phyloP scores from a whole-genome alignment of 1,140 invertebrate genomes.

The Battus philenor region DNA sequence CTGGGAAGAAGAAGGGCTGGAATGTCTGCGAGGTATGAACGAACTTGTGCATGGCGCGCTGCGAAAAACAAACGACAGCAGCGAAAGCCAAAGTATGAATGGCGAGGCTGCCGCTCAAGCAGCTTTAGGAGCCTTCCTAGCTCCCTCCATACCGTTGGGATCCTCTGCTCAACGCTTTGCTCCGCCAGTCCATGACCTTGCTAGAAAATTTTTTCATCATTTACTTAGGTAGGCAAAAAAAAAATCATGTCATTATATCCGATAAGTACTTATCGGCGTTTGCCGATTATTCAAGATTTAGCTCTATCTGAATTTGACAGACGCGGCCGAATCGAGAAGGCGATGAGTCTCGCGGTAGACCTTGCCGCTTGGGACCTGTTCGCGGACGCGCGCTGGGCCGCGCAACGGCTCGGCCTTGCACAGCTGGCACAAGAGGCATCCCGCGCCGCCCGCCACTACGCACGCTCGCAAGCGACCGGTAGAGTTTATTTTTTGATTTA shows the following conservation, averaged over 20 bases:
- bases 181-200: slow-evolving; percentile 55
- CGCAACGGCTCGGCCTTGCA: slow-evolving; percentile 80
- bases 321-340: slow-evolving; percentile 88
- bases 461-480: slow-evolving; percentile 32
- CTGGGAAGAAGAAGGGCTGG: slow-evolving; percentile 48
- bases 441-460: slow-evolving; percentile 81
- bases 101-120: slow-evolving; percentile 33
- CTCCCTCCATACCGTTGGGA: slow-evolving; percentile 34
- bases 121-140: slow-evolving; percentile 60
- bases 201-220: slow-evolving; percentile 64
- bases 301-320: slow-evolving; percentile 69
- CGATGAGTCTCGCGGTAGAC: slow-evolving; percentile 90
- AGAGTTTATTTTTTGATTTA: not conserved
- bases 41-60: slow-evolving; percentile 29
- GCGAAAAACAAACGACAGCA: not conserved
- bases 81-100: not conserved
- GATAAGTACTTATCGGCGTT: too few species aligned
- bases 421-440: slow-evolving; percentile 86
- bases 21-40: slow-evolving; percentile 39
- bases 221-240: slow-evolving; percentile 50
- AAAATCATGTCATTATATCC: too few species aligned
- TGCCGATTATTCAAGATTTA: too few species aligned
- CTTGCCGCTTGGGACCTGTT: slow-evolving; percentile 88
- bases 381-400: slow-evolving; percentile 90
- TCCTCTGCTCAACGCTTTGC: slow-evolving; percentile 33